Percentiles rank a stretch among this genome's conserved stretches.
Evolutionary conservation across 2,113 vertebrate species (phyloP).

Genomic region (Loxodonta africana): DNA sequence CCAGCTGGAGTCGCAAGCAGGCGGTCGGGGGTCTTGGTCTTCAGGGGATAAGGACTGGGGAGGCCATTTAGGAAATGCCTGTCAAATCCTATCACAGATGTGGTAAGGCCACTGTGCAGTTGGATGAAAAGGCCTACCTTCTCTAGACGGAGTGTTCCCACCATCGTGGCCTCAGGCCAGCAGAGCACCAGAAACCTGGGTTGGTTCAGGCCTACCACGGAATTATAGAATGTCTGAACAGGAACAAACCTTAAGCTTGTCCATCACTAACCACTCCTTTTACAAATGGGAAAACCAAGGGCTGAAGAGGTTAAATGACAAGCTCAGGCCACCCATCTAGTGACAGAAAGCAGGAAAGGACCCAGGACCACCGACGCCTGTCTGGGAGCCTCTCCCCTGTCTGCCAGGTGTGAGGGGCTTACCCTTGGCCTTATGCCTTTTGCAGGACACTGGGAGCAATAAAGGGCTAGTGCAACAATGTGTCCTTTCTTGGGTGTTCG

Average conservation of each 20-base stretch:
- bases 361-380: rapidly evolving
- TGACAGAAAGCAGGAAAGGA: rapidly evolving
- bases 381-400: rapidly evolving
- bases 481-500: neutral
- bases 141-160: too few species aligned
- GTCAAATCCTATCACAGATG: neutral
- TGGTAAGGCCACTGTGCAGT: rapidly evolving
- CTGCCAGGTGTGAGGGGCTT: rapidly evolving
- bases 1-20: too few species aligned
- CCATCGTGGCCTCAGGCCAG: too few species aligned
- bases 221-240: neutral
- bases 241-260: rapidly evolving
- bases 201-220: neutral
- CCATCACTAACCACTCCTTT: rapidly evolving
- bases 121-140: neutral
- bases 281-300: rapidly evolving
- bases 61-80: too few species aligned
- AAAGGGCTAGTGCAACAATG: rapidly evolving
- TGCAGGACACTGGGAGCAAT: too few species aligned
- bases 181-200: too few species aligned
- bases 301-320: neutral
- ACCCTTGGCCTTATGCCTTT: rapidly evolving
- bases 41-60: too few species aligned
- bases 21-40: too few species aligned
- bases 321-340: rapidly evolving